Evolutionary conservation across 1,140 invertebrate species (phyloP).

Genomic region (Drosophila varians): DNA sequence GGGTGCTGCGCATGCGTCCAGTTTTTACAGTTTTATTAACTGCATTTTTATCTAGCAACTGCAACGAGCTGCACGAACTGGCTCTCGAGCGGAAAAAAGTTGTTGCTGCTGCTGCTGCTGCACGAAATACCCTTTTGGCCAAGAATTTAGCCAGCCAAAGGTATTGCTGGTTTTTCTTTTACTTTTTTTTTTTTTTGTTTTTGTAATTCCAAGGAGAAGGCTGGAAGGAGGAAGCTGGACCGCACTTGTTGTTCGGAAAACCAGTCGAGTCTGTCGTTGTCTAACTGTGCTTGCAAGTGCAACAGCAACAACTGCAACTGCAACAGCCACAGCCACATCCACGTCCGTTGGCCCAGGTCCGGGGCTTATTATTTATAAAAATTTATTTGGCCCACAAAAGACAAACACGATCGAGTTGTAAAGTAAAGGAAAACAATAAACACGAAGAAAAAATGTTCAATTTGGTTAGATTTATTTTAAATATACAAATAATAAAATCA

Average conservation of each 20-base stretch:
- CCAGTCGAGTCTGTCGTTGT: slow-evolving; percentile 68
- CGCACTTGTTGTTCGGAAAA: slow-evolving; percentile 69
- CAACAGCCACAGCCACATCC: slow-evolving; percentile 15
- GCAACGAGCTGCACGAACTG: slow-evolving; percentile 77
- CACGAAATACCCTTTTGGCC: slow-evolving; percentile 82
- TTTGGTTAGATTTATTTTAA: not conserved
- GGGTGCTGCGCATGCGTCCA: slow-evolving; percentile 75
- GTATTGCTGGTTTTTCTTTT: slow-evolving; percentile 36
- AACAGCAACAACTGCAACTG: slow-evolving; percentile 44
- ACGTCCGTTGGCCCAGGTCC: slow-evolving; percentile 63
- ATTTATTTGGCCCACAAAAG: slow-evolving; percentile 78
- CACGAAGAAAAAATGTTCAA: not conserved
- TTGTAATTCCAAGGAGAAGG: slow-evolving; percentile 23
- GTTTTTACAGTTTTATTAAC: slow-evolving; percentile 83
- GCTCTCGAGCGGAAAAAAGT: slow-evolving; percentile 76
- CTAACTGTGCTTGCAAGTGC: slow-evolving; percentile 73
- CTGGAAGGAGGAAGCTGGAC: slow-evolving; percentile 60
- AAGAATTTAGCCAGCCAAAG: slow-evolving; percentile 68
- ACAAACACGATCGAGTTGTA: slow-evolving; percentile 72
- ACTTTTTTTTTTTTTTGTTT: not conserved
- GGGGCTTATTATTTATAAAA: slow-evolving; percentile 71
- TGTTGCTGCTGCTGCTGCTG: slow-evolving; percentile 56
- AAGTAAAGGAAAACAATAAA: slow-evolving; percentile 24
- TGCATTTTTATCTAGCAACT: slow-evolving; percentile 80
- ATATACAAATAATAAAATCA: not conserved